A percentile compares a stretch with the other conserved stretches of the same genome.
Conservation (phyloP, 2,113 vertebrate species). For the Chamaea fasciata region DNA sequence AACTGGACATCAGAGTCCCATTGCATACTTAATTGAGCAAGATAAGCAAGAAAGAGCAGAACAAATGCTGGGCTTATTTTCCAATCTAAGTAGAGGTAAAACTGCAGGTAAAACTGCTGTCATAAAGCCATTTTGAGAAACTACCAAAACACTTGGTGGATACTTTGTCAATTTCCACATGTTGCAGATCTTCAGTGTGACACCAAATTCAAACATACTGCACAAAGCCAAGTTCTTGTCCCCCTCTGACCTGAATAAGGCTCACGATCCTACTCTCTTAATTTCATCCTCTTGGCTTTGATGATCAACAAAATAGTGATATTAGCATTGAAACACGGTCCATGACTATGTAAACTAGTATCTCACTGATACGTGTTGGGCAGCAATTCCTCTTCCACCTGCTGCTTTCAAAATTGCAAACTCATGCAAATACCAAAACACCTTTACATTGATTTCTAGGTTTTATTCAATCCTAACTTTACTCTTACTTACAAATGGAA, state of each 20-base stretch:
- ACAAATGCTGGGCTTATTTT: too few relatives aligned
- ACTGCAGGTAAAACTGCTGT: not conserved
- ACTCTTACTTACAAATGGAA: not conserved
- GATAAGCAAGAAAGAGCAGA: too few relatives aligned
- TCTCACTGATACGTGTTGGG: not conserved
- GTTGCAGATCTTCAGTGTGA: not conserved
- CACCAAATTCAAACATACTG: not conserved
- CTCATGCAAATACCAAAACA: not conserved
- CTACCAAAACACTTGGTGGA: not conserved
- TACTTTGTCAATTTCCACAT: not conserved
- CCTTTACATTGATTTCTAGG: not conserved
- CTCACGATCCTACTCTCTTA: not conserved
- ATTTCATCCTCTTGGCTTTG: not conserved
- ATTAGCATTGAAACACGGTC: not conserved
- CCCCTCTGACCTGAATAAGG: not conserved
- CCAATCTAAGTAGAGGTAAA: too few relatives aligned
- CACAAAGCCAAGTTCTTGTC: not conserved
- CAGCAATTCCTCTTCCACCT: not conserved
- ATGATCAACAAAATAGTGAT: not conserved
- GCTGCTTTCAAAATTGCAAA: not conserved
- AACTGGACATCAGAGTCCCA: not conserved
- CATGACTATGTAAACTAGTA: not conserved
- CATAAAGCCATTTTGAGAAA: not conserved
- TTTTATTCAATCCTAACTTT: not conserved
- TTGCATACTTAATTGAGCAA: not conserved